phyloP scores from a whole-genome alignment of 1,140 invertebrate genomes.

The Archivesica marissinica region DNA sequence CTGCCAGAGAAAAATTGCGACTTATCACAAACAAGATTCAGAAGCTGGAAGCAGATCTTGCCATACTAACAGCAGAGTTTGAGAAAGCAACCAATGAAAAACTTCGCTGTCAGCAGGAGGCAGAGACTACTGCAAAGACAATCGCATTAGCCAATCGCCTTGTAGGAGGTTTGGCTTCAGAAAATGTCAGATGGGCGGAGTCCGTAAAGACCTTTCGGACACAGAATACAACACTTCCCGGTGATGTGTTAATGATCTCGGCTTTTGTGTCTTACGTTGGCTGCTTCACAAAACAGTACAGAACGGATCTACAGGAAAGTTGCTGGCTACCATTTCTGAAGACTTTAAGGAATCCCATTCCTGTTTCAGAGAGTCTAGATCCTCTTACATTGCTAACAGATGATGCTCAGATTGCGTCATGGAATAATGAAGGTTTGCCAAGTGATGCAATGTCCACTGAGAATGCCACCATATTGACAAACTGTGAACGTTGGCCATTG shows the following conservation, averaged over 20 bases:
- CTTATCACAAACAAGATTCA: slow-evolving; percentile 95
- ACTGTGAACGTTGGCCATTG: slow-evolving; percentile 97
- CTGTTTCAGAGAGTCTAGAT: slow-evolving; percentile 94
- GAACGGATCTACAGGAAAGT: slow-evolving; percentile 94
- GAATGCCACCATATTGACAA: slow-evolving; percentile 97
- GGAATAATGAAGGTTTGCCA: slow-evolving; percentile 98
- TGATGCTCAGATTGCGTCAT: slow-evolving; percentile 96
- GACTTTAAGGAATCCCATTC: slow-evolving; percentile 88
- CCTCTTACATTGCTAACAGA: slow-evolving; percentile 94
- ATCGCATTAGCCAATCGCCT: slow-evolving; percentile 97
- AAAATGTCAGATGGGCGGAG: slow-evolving; percentile 98
- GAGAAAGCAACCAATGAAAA: slow-evolving; percentile 96
- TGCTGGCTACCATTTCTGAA: slow-evolving; percentile 88
- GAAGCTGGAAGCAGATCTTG: slow-evolving; percentile 94
- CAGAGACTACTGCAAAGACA: slow-evolving; percentile 89
- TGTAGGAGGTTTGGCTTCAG: slow-evolving; percentile 96
- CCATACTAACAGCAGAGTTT: slow-evolving; percentile 94
- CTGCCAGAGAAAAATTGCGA: slow-evolving; percentile 94
- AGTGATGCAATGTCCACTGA: slow-evolving; percentile 98
- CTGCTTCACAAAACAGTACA: slow-evolving; percentile 97
- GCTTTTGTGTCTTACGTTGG: slow-evolving; percentile 99
- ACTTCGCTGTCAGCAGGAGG: slow-evolving; percentile 88
- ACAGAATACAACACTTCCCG: slow-evolving; percentile 95
- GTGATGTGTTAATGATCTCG: slow-evolving; percentile 95
- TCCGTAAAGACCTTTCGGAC: slow-evolving; percentile 94